Conservation (phyloP, 2,797 vertebrate genomes). For the Acipenser ruthenus region DNA sequence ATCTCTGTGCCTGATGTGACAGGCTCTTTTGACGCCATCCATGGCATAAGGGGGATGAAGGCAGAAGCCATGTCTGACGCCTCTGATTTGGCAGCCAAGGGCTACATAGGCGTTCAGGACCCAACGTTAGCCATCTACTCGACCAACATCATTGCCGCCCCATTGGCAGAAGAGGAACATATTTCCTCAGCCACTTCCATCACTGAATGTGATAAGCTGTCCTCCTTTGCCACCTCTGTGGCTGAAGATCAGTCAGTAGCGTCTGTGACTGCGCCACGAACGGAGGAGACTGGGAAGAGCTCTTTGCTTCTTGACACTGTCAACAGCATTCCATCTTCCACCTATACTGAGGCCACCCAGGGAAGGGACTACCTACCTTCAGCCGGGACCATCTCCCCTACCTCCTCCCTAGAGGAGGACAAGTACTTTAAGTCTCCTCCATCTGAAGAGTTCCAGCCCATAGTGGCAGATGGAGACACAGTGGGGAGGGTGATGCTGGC, state of each 20-base stretch:
- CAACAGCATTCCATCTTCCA: conserved; percentile 76
- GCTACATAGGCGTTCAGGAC: conserved; percentile 58
- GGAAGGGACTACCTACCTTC: conserved; percentile 92
- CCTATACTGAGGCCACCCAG: conserved; percentile 76
- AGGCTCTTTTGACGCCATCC: conserved; percentile 71
- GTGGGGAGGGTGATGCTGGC: conserved; percentile 45
- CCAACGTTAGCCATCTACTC: conserved; percentile 72
- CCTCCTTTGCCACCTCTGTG: conserved; percentile 90
- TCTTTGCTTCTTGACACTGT: conserved; percentile 80
- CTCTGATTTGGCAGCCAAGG: conserved; percentile 61
- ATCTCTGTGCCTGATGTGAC: conserved; percentile 76
- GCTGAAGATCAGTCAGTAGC: conserved; percentile 92
- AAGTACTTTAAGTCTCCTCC: conserved; percentile 96
- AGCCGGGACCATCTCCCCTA: conserved; percentile 93
- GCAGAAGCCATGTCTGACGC: conserved; percentile 43
- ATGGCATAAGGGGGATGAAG: conserved; percentile 68
- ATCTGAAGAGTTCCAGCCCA: conserved; percentile 78
- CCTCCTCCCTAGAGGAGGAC: conserved; percentile 94
- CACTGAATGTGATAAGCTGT: conserved; percentile 95
- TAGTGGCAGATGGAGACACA: conserved; percentile 62
- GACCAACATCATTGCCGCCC: conserved; percentile 82
- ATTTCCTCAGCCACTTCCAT: conserved; percentile 96
- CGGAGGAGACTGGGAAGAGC: conserved; percentile 83
- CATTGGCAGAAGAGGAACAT: conserved; percentile 93
- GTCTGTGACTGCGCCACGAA: conserved; percentile 86